Conservation (phyloP, 1,140 invertebrate genomes). For the Orchesella cincta region DNA sequence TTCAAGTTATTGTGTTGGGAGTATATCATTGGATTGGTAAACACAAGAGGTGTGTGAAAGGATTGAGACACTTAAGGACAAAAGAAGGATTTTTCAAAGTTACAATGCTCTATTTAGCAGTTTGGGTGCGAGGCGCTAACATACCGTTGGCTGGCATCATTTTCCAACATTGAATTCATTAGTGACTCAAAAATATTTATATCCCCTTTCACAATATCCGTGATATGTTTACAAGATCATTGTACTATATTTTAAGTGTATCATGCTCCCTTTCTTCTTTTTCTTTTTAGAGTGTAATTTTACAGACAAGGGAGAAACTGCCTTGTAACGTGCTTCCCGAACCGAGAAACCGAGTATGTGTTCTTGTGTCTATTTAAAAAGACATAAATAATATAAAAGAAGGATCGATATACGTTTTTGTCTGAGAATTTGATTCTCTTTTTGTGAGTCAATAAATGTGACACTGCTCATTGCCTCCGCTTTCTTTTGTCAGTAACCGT, state of each 20-base stretch:
- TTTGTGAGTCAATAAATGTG: constrained; percentile 26
- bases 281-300: constrained; percentile 20
- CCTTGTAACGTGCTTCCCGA: constrained; percentile 10
- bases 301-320: neutral
- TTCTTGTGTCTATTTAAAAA: constrained; percentile 13
- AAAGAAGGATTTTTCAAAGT: neutral
- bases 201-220: constrained; percentile 4
- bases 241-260: neutral
- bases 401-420: neutral
- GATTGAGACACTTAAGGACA: constrained; percentile 25
- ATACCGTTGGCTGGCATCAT: constrained; percentile 10
- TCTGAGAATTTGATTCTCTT: constrained; percentile 11
- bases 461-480: constrained; percentile 3
- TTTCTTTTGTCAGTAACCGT: neutral
- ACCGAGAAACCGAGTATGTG: constrained; percentile 27
- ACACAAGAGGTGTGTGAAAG: neutral
- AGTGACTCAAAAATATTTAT: neutral
- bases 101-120: too few relatives aligned
- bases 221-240: constrained; percentile 28
- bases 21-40: neutral
- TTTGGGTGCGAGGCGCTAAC: constrained; percentile 22
- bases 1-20: neutral
- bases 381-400: constrained; percentile 19
- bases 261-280: constrained; percentile 10
- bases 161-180: neutral